Conservation (phyloP, 1,140 invertebrate species). For the Ephestia elutella region DNA sequence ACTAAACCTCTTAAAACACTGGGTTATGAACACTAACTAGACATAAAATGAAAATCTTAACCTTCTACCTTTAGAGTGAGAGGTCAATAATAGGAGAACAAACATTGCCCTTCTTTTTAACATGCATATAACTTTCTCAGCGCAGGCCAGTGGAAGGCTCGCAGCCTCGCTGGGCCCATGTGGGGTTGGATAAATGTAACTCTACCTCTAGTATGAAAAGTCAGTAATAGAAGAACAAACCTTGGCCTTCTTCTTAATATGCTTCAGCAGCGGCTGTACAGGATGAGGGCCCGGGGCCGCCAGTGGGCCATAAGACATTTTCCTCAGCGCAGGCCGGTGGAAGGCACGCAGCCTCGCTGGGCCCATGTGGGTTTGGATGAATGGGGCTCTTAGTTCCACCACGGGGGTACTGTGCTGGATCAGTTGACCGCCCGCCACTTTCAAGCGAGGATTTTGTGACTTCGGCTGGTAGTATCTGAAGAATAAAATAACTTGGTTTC, state of each 20-base stretch:
- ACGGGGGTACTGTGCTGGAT: conserved; percentile 98
- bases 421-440: conserved; percentile 87
- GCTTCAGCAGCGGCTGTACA: conserved; percentile 88
- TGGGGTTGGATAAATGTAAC: conserved; percentile 96
- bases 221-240: conserved; percentile 51
- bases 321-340: conserved; percentile 93
- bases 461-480: conserved; percentile 93
- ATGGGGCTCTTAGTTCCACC: conserved; percentile 93
- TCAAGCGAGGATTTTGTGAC: conserved; percentile 84
- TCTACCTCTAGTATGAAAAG: conserved; percentile 53
- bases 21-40: too few relatives aligned
- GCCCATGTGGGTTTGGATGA: conserved; percentile 95
- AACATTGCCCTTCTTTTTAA: conserved; percentile 92
- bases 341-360: conserved; percentile 87
- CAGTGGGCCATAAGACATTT: conserved; percentile 88
- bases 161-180: conserved; percentile 83
- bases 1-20: too few relatives aligned
- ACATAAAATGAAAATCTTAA: too few relatives aligned
- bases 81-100: conserved; percentile 6
- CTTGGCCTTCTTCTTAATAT: conserved; percentile 94
- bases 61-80: background rate
- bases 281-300: conserved; percentile 82
- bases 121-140: conserved; percentile 94
- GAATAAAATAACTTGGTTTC: too few relatives aligned
- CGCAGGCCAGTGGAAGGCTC: conserved; percentile 95